Conservation (phyloP, 1,140 invertebrate species). For the Dendrolimus kikuchii region DNA sequence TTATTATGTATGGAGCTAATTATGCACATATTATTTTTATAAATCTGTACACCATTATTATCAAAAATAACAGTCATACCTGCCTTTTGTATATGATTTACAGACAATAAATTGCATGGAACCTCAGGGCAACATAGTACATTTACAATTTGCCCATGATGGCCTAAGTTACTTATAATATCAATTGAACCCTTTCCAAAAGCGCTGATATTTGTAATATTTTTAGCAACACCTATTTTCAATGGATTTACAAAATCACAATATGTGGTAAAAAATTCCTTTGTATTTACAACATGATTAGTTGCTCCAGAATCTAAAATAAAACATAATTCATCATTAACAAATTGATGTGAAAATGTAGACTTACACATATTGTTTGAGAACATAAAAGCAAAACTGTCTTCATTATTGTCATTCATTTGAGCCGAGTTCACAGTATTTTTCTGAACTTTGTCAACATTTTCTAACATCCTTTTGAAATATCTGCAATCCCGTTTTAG, state of each 20-base stretch:
- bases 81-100: slow-evolving; percentile 31
- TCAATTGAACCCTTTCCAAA: slow-evolving; percentile 26
- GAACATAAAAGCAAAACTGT: too few relatives aligned
- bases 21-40: too few relatives aligned
- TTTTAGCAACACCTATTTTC: slow-evolving; percentile 29
- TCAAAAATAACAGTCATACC: too few relatives aligned
- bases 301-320: slow-evolving; percentile 45
- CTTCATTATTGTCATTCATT: too few relatives aligned
- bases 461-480: too few relatives aligned
- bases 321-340: slow-evolving; percentile 20
- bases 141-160: slow-evolving; percentile 21
- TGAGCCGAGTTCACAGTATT: too few relatives aligned
- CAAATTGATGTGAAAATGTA: too few relatives aligned
- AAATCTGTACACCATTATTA: too few relatives aligned
- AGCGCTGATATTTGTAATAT: slow-evolving; percentile 24
- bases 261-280: slow-evolving; percentile 25
- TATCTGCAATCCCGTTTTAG: too few relatives aligned
- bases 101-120: slow-evolving; percentile 36
- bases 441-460: too few relatives aligned
- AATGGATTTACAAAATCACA: slow-evolving; percentile 9
- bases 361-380: too few relatives aligned
- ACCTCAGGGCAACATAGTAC: slow-evolving; percentile 26
- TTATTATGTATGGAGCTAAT: too few relatives aligned
- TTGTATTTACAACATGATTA: slow-evolving; percentile 35
- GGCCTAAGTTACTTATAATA: slow-evolving; percentile 8